Evolutionary conservation across 2,888 invertebrate species (phyloP), one percentile per base, ranked within the genome.

Genomic region (Labia minor): DNA sequence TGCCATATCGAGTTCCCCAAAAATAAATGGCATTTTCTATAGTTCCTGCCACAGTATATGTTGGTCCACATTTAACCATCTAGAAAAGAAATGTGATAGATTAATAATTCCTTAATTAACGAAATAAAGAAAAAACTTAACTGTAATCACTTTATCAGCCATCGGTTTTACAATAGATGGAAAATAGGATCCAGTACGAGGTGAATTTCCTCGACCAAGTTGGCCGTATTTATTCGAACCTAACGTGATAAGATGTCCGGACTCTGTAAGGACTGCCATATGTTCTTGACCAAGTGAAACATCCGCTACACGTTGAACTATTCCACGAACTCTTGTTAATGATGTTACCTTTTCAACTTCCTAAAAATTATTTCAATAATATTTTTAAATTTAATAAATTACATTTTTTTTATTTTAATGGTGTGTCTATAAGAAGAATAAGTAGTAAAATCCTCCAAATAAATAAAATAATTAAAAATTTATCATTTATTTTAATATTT

Each of bases 201-300:
- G 73, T 8, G 65, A 65, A 70, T 79, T 77, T 1, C 79, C 81
- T 37, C 76, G 78, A 16, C 87, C 87, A 1, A 86, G 78, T 73
- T 88, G 87, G 1, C 83, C 85, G 66, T 84, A 82, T 0, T 76
- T 74, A 74, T 87, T 87, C n/a, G 81, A 77, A 0, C 88, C 88
- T 76, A 87, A 81, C 1, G 86, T 83, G 68, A 84, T 80, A 10
- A 87, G 81, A 72, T 82, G 82, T 1, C 87, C 86, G 19, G 83
- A 81, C 73, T 85, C 83, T 0, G 86, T 81, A 3, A 87, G 77
- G 62, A 86, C 80, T 4, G 84, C 83, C 0, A 84, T 82, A 74
- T 88, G 87, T 63, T 80, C 78, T 8, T 76, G 75, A 0, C 87
- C 86, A 73, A 88, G 80, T 63, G 83, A 81, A 1, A 85, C 80